Base-by-base conservation (phyloP, 1,140 invertebrate species). In the Trichonephila clavipes region DNA sequence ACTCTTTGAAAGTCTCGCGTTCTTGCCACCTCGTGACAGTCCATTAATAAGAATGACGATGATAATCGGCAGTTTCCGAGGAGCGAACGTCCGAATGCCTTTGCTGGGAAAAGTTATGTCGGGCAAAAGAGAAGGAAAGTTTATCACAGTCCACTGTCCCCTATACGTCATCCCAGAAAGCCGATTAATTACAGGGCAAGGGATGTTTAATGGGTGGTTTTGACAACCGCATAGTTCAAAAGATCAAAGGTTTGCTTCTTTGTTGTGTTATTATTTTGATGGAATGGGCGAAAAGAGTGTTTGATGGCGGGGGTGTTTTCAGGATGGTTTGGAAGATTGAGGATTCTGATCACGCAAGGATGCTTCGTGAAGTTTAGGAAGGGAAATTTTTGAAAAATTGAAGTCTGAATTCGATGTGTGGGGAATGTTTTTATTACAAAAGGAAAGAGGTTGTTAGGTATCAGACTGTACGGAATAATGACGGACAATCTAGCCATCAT, bases 41-140 rank as follows among this genome's bases (percentile, higher is more conserved):
- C 82, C 82, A 83, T 83, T 83, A 83, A 83, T 83, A 83, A 83
- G 82, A 83, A 83, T 83, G 82, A 58, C 82, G 40, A 59, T n/a
- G 82, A 83, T 83, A 83, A 83, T 83, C 82, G 82, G 24, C 82
- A 40, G 40, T 83, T 83, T 83, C 82, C 82, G 82, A 59, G 24
- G 51, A 82, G 77, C 19, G 19, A 51, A 40, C 44, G 28, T 14
- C 69, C 24, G 69, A 77, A 77, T 77, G 28, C 69, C 69, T 77
- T 77, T 34, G 24, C 28, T 16, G 69, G 18, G 69, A 77, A 77
- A 77, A 77, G 69, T 77, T 77, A 77, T 77, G 69, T 77, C 28
- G 69, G 51, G 69, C 28, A 19, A 14, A 18, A 77, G 69, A 77
- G 16, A 28, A 77, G 66, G 40, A 51, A 59, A 83, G 82, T 83